These are phyloP conservation scores for Enteromius anoplus DNA, from an alignment of 2,797 vertebrate species.

Conservation along the genomic window DNA sequence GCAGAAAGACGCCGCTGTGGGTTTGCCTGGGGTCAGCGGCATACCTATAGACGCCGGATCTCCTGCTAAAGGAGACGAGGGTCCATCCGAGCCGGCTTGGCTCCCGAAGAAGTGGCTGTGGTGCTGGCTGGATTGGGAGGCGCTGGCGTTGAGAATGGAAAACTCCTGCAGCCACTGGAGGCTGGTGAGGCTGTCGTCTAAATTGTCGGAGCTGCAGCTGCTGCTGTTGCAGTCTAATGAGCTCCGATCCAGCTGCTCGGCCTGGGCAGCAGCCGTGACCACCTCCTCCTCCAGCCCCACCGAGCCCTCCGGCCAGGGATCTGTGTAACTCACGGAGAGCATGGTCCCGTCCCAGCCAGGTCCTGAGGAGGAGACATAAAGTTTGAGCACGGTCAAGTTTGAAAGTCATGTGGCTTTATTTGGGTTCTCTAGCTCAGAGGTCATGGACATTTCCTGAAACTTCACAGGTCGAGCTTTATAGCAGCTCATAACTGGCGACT, in stretches of 20 bases:
- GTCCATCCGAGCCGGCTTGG: slow-evolving; percentile 78
- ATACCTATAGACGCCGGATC: slow-evolving; percentile 89
- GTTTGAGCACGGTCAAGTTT: not conserved
- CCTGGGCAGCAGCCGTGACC: slow-evolving; percentile 70
- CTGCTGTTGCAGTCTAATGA: slow-evolving; percentile 20
- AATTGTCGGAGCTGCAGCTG: slow-evolving; percentile 66
- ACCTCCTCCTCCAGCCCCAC: slow-evolving; percentile 69
- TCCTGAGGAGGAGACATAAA: slow-evolving; percentile 43
- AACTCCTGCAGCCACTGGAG: slow-evolving; percentile 97
- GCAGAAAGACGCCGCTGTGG: slow-evolving; percentile 86
- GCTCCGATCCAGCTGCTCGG: slow-evolving; percentile 64
- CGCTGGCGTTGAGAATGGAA: slow-evolving; percentile 83
- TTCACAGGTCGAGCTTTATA: slow-evolving; percentile 14
- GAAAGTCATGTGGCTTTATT: slow-evolving; percentile 23
- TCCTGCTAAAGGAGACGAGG: slow-evolving; percentile 88
- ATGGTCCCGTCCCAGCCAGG: slow-evolving; percentile 59
- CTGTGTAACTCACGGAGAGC: slow-evolving; percentile 72
- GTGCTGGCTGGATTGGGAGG: slow-evolving; percentile 70
- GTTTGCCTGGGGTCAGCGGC: slow-evolving; percentile 88
- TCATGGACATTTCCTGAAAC: slow-evolving; percentile 59
- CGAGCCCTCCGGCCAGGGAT: slow-evolving; percentile 66
- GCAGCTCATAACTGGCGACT: slow-evolving; percentile 15
- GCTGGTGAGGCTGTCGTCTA: slow-evolving; percentile 96
- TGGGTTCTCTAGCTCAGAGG: slow-evolving; percentile 36
- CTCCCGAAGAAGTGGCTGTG: slow-evolving; percentile 77